Evolutionary conservation across 2,113 vertebrate genomes (phyloP).

Genomic region (Prietella phreatophila): DNA sequence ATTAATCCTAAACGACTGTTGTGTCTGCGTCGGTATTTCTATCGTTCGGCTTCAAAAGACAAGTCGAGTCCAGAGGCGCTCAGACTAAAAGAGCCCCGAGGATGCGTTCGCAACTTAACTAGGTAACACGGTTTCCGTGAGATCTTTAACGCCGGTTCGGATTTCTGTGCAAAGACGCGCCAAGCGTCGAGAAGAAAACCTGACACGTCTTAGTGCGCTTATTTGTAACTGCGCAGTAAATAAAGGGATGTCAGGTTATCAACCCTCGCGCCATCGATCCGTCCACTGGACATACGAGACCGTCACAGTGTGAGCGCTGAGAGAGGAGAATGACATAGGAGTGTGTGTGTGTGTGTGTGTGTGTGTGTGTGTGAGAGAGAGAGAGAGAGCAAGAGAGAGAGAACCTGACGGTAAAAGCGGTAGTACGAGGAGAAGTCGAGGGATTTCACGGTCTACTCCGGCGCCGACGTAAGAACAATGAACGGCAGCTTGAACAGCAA

Average conservation of each 20-base stretch:
- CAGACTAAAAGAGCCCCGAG: neutral
- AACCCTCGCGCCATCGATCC: neutral
- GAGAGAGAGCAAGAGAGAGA: neutral
- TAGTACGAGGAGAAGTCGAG: neutral
- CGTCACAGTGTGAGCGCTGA: neutral
- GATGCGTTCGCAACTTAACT: neutral
- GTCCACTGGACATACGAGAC: neutral
- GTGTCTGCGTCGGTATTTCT: too few species aligned
- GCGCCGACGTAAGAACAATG: neutral
- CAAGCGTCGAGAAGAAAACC: neutral
- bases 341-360: slow-evolving; percentile 9
- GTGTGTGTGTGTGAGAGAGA: slow-evolving; percentile 14
- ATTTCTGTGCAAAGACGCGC: neutral
- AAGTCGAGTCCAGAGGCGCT: neutral
- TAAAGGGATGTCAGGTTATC: neutral
- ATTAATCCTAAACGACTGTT: too few species aligned
- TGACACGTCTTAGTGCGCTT: neutral
- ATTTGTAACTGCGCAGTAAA: neutral
- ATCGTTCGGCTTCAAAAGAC: too few species aligned
- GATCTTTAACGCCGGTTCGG: neutral
- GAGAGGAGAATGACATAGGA: neutral
- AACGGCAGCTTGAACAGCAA: neutral
- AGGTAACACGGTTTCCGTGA: neutral
- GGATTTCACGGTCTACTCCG: neutral
- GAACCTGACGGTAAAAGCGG: neutral